Evolutionary conservation across 2,888 invertebrate species (phyloP), one percentile per base, ranked within the genome.

Genomic region (Nebria salina): DNA sequence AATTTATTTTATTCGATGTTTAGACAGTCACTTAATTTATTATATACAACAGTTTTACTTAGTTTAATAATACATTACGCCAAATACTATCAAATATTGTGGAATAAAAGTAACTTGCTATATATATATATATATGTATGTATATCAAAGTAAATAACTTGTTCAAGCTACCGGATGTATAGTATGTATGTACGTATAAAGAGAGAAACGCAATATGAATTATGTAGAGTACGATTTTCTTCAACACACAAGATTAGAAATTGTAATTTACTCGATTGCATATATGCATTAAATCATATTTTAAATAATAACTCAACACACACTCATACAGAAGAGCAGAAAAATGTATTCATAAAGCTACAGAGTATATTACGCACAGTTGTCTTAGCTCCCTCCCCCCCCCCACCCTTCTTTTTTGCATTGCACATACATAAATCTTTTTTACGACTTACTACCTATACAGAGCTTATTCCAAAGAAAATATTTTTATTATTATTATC

Each of bases 211-310:
- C 66, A 68, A 75, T 75, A 80, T 80, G 75, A 80, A 80, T 80
- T 74, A 75, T 80, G 80, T 80, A 80, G 54, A 64, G 68, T 54
- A 54, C 54, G 54, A 13, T 54, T 54, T 54, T 54, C 11, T 54
- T 54, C 54, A 79, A 34, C 75, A 74, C 75, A 70, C 70, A 74
- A 80, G 80, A 80, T 80, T 80, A 80, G 80, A 80, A 80, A 80
- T 80, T 75, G 80, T 80, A 80, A 80, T 80, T 80, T 80, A 80
- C 74, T 70, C 68, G 25, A 75, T 75, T 68, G 65, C 70, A 72
- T 80, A 11, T 54, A 75, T 72, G 80, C 70, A 54, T 54, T 80
- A 80, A 80, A 80, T 80, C 75, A 80, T 80, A 75, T 80, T 80
- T 54, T 80, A 70, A 75, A 80, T 80, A 75, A 80, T 80, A 80